phyloP scores from a whole-genome alignment of 2,888 invertebrate genomes.

The Agrochola macilenta region DNA sequence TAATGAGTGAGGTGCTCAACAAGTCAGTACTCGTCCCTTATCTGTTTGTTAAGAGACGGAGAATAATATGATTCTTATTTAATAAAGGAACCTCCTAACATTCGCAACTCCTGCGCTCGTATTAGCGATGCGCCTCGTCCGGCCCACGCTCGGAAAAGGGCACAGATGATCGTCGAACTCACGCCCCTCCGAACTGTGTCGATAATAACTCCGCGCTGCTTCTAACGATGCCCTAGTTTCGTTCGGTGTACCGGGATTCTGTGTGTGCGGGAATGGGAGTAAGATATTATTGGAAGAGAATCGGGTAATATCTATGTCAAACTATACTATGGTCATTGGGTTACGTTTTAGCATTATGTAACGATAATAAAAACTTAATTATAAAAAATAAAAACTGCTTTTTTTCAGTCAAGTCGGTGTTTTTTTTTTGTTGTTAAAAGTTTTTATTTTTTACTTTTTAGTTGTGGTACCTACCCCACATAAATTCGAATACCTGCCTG shows the following conservation, averaged over 20 bases:
- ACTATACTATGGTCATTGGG: background rate
- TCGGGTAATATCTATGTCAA: background rate
- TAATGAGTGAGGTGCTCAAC: too few species aligned
- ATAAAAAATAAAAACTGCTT: too few species aligned
- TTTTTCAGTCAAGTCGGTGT: too few species aligned
- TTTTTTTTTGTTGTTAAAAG: too few species aligned
- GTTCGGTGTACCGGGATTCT: conserved; percentile 17
- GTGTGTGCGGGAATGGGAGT: background rate
- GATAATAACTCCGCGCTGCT: conserved; percentile 66
- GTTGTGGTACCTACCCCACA: too few species aligned
- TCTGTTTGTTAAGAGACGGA: too few species aligned
- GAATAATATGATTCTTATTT: background rate
- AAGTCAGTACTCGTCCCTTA: too few species aligned
- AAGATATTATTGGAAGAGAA: background rate
- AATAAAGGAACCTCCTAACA: conserved; percentile 15
- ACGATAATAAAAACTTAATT: too few species aligned
- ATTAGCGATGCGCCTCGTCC: conserved; percentile 74
- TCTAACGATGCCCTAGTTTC: conserved; percentile 60
- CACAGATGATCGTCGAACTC: conserved; percentile 76
- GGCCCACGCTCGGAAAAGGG: conserved; percentile 82
- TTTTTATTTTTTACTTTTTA: too few species aligned
- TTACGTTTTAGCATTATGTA: background rate
- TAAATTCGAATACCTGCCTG: too few species aligned
- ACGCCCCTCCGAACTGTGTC: conserved; percentile 69
- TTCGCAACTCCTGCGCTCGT: conserved; percentile 66